phyloP scores from a whole-genome alignment of 2,113 vertebrate genomes.

The Trematocara stigmaticum region DNA sequence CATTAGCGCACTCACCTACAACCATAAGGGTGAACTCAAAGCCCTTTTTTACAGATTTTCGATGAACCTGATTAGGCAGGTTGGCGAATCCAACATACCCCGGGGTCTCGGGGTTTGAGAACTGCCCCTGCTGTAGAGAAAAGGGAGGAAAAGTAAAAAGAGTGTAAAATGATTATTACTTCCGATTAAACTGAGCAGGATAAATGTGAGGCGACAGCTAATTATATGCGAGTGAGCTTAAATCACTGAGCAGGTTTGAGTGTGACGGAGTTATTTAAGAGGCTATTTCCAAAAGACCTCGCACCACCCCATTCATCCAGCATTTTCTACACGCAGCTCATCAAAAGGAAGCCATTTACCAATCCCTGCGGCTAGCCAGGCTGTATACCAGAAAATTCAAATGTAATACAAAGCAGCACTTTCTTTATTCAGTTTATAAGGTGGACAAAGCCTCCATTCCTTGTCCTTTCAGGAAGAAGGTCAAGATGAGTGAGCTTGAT shows the following conservation, averaged over 20 bases:
- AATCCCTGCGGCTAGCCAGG: not conserved
- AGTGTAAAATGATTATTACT: not conserved
- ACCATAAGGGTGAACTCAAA: slow-evolving; percentile 99
- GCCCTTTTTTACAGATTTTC: slow-evolving; percentile 97
- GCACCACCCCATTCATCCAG: not conserved
- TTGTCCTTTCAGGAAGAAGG: not conserved
- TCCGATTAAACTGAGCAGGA: not conserved
- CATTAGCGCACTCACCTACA: slow-evolving; percentile 82
- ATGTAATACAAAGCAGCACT: not conserved
- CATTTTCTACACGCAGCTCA: not conserved
- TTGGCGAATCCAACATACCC: slow-evolving; percentile 98
- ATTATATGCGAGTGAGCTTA: not conserved
- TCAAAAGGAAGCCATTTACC: not conserved
- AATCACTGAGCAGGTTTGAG: not conserved
- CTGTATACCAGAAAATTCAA: not conserved
- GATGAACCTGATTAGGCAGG: slow-evolving; percentile 97
- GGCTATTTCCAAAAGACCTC: slow-evolving; percentile 10
- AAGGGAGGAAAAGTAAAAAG: not conserved
- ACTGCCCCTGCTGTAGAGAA: slow-evolving; percentile 82
- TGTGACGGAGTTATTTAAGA: not conserved
- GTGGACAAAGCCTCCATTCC: not conserved
- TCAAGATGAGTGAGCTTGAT: not conserved
- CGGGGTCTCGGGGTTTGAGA: slow-evolving; percentile 94
- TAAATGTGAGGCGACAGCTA: not conserved
- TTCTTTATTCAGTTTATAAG: not conserved